Evolutionary conservation across 2,888 invertebrate genomes (phyloP).

Genomic region (Callimorpha dominula): DNA sequence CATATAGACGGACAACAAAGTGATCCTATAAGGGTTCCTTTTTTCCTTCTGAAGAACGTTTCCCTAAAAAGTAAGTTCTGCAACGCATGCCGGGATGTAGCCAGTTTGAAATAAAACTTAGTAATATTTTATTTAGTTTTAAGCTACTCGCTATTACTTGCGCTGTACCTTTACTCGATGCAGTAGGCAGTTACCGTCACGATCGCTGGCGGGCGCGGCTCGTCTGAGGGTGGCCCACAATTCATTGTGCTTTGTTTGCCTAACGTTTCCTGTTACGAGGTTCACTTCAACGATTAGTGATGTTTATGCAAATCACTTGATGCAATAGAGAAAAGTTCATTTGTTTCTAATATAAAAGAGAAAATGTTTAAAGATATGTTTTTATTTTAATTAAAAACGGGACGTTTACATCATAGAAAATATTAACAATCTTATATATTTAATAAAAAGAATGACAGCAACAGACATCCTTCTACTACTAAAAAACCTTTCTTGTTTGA

Average conservation of each 20-base stretch:
- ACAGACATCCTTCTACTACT: not conserved
- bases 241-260: slow-evolving; percentile 79
- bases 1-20: too few species aligned
- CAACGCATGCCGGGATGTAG: too few species aligned
- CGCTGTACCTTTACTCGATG: slow-evolving; percentile 42
- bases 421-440: not conserved
- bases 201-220: slow-evolving; percentile 74
- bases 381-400: not conserved
- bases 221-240: slow-evolving; percentile 78
- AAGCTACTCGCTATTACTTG: slow-evolving; percentile 28
- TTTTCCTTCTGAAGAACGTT: too few species aligned
- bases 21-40: too few species aligned
- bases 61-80: too few species aligned
- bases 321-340: slow-evolving; percentile 25
- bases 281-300: slow-evolving; percentile 57
- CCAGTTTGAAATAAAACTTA: not conserved
- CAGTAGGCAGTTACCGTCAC: slow-evolving; percentile 78
- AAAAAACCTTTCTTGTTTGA: slow-evolving; percentile 1
- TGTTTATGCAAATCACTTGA: slow-evolving; percentile 51
- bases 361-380: not conserved
- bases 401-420: not conserved
- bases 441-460: not conserved
- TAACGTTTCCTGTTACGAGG: slow-evolving; percentile 72
- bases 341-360: slow-evolving; percentile 13
- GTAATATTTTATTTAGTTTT: not conserved